Evolutionary conservation across 2,797 vertebrate genomes (phyloP), one percentile per base, ranked within the genome.

Genomic region (Brotula barbata): DNA sequence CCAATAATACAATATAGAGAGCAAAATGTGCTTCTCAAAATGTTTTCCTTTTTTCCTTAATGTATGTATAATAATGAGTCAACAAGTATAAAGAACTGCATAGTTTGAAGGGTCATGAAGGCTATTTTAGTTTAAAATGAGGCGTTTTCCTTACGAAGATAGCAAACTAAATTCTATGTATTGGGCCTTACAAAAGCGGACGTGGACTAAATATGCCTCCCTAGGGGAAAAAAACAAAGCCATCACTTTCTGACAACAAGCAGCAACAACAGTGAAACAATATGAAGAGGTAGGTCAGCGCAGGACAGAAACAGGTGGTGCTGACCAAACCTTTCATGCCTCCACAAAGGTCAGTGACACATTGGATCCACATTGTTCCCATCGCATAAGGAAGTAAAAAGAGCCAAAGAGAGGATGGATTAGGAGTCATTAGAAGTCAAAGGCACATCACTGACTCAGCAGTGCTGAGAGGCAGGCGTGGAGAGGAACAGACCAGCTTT

Each of bases 291-390:
- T 71, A 57, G 77, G 57, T 66, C 55, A 58, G 67, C 66, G 76
- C 39, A 57, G 83, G 58, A 84, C 73, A 80, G 72, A 83, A 83
- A 82, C 78, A 73, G 82, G 80, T 86, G 84, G 64, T 52, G 65
- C 68, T 72, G 73, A 81, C 64, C 71, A 82, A 83, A 86, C 61
- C 69, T 81, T 84, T 86, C 71, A 83, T 61, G 64, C 42, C 46
- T 71, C 55, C 71, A 82, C 78, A 86, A 82, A 85, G 81, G 82
- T 86, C 78, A 80, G 66, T 66, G 77, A 82, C 84, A 87, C 60
- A 58, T 55, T 71, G 71, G 51, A 68, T 61, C 39, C 16, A 65
- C 71, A 86, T 75, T 83, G 78, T 84, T 74, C 41, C 69, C 40
- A 37, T 60, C 36, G 28, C 45, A 82, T 54, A 73, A 85, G 77